Conservation (phyloP, 1,140 invertebrate species). For the Apis florea region DNA sequence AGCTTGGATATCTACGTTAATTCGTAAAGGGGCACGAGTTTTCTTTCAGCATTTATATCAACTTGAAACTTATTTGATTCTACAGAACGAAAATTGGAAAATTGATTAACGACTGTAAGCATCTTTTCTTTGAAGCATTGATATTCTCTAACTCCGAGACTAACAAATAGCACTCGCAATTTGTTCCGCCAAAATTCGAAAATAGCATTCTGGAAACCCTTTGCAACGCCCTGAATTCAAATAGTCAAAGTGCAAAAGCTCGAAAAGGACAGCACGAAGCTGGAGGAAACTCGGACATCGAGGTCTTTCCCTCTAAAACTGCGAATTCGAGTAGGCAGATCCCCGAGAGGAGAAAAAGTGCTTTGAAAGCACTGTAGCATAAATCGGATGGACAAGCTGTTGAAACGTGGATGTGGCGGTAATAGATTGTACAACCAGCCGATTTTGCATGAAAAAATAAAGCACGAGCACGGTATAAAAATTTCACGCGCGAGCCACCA, state of each 20-base stretch:
- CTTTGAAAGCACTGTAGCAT: conserved; percentile 31
- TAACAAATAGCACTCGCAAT: conserved; percentile 11
- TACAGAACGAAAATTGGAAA: neutral
- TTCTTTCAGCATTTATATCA: neutral
- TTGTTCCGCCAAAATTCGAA: neutral
- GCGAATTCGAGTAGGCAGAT: neutral
- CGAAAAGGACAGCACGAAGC: conserved; percentile 19
- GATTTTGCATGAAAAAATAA: neutral
- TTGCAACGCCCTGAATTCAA: conserved; percentile 11
- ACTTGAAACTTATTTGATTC: neutral
- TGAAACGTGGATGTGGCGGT: conserved; percentile 26
- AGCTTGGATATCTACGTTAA: too few species aligned
- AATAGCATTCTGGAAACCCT: neutral
- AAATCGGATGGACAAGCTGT: conserved; percentile 15
- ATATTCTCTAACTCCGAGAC: neutral
- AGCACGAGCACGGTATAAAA: neutral
- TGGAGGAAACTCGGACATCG: neutral
- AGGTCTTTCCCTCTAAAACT: neutral
- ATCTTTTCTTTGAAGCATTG: neutral
- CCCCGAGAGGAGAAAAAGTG: neutral
- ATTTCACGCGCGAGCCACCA: too few species aligned
- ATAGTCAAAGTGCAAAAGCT: conserved; percentile 39
- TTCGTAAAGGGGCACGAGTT: too few species aligned
- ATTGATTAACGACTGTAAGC: neutral
- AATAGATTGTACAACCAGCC: neutral